phyloP scores from a whole-genome alignment of 1,140 invertebrate species.

The Chrysomallon squamiferum region DNA sequence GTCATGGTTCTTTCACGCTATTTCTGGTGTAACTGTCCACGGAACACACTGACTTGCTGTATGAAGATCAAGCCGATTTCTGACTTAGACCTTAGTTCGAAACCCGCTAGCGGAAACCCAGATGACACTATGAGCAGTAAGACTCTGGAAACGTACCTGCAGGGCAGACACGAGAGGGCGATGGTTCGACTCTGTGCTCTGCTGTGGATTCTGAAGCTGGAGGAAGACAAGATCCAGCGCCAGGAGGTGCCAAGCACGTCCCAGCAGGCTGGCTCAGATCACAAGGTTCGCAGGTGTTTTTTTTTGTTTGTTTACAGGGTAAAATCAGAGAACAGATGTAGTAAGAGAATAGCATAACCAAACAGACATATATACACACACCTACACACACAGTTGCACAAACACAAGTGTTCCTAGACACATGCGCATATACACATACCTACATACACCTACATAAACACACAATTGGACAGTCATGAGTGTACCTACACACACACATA shows the following conservation, averaged over 20 bases:
- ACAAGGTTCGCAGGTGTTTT: too few relatives aligned
- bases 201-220: conserved; percentile 56
- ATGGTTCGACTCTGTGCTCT: conserved; percentile 55
- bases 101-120: not conserved
- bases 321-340: too few relatives aligned
- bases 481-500: too few relatives aligned
- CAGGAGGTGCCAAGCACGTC: not conserved
- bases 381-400: too few relatives aligned
- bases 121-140: conserved; percentile 26
- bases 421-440: too few relatives aligned
- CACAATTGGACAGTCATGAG: too few relatives aligned
- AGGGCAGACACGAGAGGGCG: conserved; percentile 45
- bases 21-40: not conserved
- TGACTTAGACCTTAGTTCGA: not conserved
- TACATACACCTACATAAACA: too few relatives aligned
- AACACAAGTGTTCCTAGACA: too few relatives aligned
- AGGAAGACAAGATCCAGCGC: conserved; percentile 33
- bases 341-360: too few relatives aligned
- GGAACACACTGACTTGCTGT: not conserved
- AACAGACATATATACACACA: too few relatives aligned
- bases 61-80: not conserved
- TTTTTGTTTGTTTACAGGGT: too few relatives aligned
- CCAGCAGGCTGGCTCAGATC: not conserved
- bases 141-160: conserved; percentile 38
- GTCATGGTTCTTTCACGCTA: conserved; percentile 1